Evolutionary conservation across 2,888 invertebrate species (phyloP).

Genomic region (Julus scandinavius): DNA sequence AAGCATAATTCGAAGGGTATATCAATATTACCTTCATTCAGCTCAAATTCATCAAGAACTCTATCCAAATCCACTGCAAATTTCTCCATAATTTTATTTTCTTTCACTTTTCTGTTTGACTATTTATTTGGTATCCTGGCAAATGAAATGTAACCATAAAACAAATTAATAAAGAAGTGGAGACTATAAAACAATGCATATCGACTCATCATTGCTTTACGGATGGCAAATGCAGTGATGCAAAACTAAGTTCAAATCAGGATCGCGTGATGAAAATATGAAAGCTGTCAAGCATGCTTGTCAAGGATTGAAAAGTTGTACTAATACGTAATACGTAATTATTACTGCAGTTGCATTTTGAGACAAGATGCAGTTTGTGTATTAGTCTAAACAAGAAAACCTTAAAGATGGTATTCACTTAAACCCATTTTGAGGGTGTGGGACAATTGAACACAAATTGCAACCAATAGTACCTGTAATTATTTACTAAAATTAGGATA

Average conservation of each 20-base stretch:
- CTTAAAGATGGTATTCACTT: too few relatives aligned
- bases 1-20: neutral
- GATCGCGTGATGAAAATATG: neutral
- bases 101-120: neutral
- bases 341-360: neutral
- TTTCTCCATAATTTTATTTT: conserved; percentile 69
- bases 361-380: too few relatives aligned
- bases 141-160: neutral
- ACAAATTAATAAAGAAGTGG: neutral
- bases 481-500: too few relatives aligned
- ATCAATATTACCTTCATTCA: conserved; percentile 72
- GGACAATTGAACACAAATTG: too few relatives aligned
- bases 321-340: neutral
- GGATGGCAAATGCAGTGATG: neutral
- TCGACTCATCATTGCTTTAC: neutral
- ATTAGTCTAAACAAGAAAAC: too few relatives aligned
- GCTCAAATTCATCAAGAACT: conserved; percentile 85
- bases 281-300: neutral
- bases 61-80: conserved; percentile 82
- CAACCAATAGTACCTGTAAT: too few relatives aligned
- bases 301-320: neutral
- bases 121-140: neutral
- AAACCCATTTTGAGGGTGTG: too few relatives aligned
- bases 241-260: neutral
- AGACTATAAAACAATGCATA: neutral